Evolutionary conservation across 2,113 vertebrate genomes (phyloP).

Genomic region (Pituophis catenifer): DNA sequence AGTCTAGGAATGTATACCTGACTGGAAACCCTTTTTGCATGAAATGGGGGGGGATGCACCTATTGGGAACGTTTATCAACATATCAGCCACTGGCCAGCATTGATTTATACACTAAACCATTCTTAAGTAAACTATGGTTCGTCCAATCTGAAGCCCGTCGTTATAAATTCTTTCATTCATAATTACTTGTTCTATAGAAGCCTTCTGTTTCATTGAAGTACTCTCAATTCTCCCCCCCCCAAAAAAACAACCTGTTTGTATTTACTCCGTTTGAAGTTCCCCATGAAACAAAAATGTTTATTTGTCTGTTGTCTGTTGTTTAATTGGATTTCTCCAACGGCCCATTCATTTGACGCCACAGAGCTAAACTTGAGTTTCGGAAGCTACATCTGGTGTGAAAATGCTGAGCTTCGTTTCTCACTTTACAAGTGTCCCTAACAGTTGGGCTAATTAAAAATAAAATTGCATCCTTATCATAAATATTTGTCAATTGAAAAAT

Average conservation of each 20-base stretch:
- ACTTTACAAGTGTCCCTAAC: constrained; percentile 75
- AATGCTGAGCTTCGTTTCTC: constrained; percentile 68
- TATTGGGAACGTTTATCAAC: background rate
- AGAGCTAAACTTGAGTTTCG: constrained; percentile 58
- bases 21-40: background rate
- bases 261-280: constrained; percentile 27
- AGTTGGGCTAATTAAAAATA: constrained; percentile 78
- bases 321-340: constrained; percentile 31
- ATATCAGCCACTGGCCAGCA: background rate
- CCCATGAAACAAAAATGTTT: constrained; percentile 21
- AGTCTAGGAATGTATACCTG: background rate
- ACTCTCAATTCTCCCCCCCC: background rate
- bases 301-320: background rate
- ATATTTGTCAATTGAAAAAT: constrained; percentile 75
- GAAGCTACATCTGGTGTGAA: constrained; percentile 67
- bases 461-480: constrained; percentile 73
- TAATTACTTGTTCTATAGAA: background rate
- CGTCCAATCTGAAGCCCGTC: background rate
- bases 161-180: background rate
- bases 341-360: constrained; percentile 47
- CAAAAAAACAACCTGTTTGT: background rate
- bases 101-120: background rate
- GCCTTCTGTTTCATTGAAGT: constrained; percentile 4
- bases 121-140: background rate
- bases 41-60: background rate